Evolutionary conservation across 2,888 invertebrate genomes (phyloP), one percentile per base, ranked within the genome.

Genomic region (Drosophila acutilabella): DNA sequence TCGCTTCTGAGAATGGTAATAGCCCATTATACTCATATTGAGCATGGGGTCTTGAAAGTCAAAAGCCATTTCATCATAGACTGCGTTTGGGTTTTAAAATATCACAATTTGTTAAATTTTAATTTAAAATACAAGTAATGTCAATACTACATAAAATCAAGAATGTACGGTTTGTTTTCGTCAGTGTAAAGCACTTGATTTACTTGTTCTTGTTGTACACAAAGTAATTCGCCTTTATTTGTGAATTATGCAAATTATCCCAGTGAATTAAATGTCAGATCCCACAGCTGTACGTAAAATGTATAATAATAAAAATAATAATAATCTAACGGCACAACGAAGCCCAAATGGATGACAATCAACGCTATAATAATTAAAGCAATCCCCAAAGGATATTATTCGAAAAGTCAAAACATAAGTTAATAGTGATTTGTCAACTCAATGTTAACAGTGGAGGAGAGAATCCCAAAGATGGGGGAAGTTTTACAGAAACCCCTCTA

Each of bases 391-490:
- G 71, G 81, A 71, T 52, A 48, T 52, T 66, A 26, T 41, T 67
- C 40, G 42, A 74, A 73, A 83, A 80, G 75, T 80, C 81, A 83
- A 80, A 86, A 65, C 81, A 83, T 76, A 82, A 78, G 84, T 64
- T 80, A 50, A 61, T 70, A 83, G 76, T 67, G 67, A 82, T 82
- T 82, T 86, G 84, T 81, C 84, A 84, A 84, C 76, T 74, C 56
- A 54, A 62, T 81, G 69, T 67, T 61, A 69, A 71, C 69, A 65
- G 48, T 58, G 56, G 11, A 53, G 26, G 26, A 8, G 33, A 48
- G 44, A 18, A 51, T 20, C 13, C 11, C 52, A 26, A n/a, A 38
- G n/a, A 51, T 33, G 30, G 30, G 38, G 20, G 18, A n/a, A 20
- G 48, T 38, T 7, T 38, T 50, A 33, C 18, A 13, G 36, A 36